Evolutionary conservation across 2,888 invertebrate species (phyloP).

Genomic region (Leptopilina myrica): DNA sequence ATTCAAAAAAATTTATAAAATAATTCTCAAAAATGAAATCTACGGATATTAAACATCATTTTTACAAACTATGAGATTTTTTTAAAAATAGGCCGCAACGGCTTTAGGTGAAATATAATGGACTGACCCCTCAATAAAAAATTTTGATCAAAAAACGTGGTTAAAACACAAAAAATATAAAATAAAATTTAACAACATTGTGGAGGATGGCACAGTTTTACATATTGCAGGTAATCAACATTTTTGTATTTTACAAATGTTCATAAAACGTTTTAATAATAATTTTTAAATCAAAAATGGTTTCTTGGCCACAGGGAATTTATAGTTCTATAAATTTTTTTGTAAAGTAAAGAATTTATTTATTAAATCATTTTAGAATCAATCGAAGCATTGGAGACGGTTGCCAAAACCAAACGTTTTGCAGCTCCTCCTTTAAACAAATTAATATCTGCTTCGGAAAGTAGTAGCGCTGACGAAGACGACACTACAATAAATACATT

Average conservation of each 20-base stretch:
- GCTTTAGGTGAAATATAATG: too few relatives aligned
- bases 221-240: not conserved
- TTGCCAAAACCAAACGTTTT: not conserved
- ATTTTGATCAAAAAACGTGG: constrained; percentile 1
- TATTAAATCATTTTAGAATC: not conserved
- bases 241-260: not conserved
- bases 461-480: not conserved
- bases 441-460: not conserved
- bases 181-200: not conserved
- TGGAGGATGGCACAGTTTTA: not conserved
- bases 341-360: not conserved
- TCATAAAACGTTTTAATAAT: not conserved
- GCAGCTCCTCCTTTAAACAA: constrained; percentile 3
- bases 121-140: not conserved
- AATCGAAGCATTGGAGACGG: not conserved
- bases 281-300: too few relatives aligned
- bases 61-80: too few relatives aligned
- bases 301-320: too few relatives aligned
- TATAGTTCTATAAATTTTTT: not conserved
- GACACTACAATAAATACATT: not conserved
- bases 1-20: too few relatives aligned
- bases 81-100: too few relatives aligned
- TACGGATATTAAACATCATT: too few relatives aligned
- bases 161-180: not conserved
- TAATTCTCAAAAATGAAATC: too few relatives aligned